Evolutionary conservation across 2,113 vertebrate genomes (phyloP).

Genomic region (Apteryx owenii): DNA sequence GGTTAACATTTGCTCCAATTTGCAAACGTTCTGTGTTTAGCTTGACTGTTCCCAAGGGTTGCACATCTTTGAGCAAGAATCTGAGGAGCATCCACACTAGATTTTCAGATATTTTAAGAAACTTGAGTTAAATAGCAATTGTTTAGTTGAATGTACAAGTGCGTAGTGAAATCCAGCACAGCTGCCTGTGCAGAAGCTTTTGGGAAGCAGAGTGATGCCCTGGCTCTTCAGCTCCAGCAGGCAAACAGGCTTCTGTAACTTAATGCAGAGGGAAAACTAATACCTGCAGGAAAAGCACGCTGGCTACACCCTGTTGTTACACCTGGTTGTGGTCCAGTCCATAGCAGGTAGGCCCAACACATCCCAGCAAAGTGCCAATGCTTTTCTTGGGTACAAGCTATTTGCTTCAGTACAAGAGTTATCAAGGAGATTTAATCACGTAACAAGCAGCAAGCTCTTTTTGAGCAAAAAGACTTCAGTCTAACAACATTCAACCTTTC

Average conservation of each 20-base stretch:
- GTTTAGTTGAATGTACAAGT: background rate
- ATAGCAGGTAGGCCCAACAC: background rate
- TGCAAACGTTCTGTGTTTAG: background rate
- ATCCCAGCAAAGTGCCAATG: background rate
- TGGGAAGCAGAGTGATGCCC: background rate
- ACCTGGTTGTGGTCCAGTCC: rapidly evolving
- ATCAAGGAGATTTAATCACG: background rate
- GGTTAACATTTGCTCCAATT: background rate
- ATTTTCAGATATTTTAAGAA: background rate
- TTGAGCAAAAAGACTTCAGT: background rate
- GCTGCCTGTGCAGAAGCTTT: background rate
- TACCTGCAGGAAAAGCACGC: background rate
- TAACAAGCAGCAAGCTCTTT: background rate
- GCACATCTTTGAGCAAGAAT: background rate
- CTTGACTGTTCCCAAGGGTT: background rate
- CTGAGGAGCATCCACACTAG: background rate
- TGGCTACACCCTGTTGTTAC: background rate
- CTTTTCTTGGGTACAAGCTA: background rate
- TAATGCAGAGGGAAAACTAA: background rate
- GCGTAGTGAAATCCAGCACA: too few relatives aligned
- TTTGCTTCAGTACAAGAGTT: background rate
- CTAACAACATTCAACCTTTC: background rate
- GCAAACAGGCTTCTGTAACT: background rate
- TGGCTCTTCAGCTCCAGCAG: background rate
- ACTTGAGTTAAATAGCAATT: background rate